phyloP scores from a whole-genome alignment of 1,140 invertebrate species.

The Wiebesia pumilae region DNA sequence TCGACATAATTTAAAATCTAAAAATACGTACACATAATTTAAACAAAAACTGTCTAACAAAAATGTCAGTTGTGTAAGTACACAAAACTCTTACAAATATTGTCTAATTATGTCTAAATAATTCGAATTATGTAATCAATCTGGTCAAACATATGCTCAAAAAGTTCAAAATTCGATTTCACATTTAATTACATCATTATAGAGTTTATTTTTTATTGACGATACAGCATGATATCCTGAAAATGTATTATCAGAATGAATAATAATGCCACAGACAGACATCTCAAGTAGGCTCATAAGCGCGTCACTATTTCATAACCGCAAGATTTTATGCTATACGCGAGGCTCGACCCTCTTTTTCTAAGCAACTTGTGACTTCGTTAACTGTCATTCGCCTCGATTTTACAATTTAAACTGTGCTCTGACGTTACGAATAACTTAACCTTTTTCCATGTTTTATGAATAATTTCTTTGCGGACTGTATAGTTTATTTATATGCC shows the following conservation, averaged over 20 bases:
- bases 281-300: neutral
- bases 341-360: slow-evolving; percentile 10
- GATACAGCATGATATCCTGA: neutral
- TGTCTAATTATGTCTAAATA: too few relatives aligned
- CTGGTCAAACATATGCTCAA: too few relatives aligned
- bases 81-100: too few relatives aligned
- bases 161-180: too few relatives aligned
- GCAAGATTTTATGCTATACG: neutral
- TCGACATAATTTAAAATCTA: too few relatives aligned
- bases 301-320: slow-evolving; percentile 8
- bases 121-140: too few relatives aligned
- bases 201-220: neutral
- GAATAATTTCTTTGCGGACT: slow-evolving; percentile 12
- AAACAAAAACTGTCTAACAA: too few relatives aligned
- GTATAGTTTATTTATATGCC: slow-evolving; percentile 9
- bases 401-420: neutral
- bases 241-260: neutral
- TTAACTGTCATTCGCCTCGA: slow-evolving; percentile 16
- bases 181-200: neutral
- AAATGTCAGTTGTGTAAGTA: too few relatives aligned
- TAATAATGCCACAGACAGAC: neutral
- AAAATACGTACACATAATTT: too few relatives aligned
- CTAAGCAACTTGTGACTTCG: neutral
- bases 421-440: slow-evolving; percentile 4
- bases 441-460: slow-evolving; percentile 16